Evolutionary conservation across 2,113 vertebrate species (phyloP), one percentile per base, ranked within the genome.

Genomic region (Bufo gargarizans): DNA sequence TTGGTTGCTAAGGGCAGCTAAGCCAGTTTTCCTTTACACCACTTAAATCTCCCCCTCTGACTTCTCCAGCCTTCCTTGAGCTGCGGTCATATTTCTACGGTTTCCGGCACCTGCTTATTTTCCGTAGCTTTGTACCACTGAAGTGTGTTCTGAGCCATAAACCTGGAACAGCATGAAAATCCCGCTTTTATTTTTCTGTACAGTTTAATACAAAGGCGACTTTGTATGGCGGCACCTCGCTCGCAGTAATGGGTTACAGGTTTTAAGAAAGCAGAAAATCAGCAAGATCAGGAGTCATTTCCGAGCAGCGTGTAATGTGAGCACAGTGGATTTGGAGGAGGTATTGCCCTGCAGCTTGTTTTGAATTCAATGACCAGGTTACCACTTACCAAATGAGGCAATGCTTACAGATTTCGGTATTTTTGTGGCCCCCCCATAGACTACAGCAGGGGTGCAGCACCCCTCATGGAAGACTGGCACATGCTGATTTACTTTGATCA

Each of bases 171-270:
- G 49, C 63, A 22, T 79, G 77, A 20, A 45, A 79, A 76, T 14
- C 49, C 76, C 16, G 65, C 77, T n/a, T 81, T 81, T 45, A 33
- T 65, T 17, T 77, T 61, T 61, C 33, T 58, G 77, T 19, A 67
- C 8, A 56, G 53, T 43, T 45, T n/a, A 58, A 19, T 59, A 81
- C 63, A 72, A 87, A 59, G 71, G 53, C 20, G 77, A 80, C 77
- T 81, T 81, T 87, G 86, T 77, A 47, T 77, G 0, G 43, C 43
- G 50, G 63, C 49, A 56, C n/a, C 22, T 71, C 50, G 3, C 63
- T 50, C 20, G 4, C 80, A 56, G 58, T 87, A 87, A 81, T 72
- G 50, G 49, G 19, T 80, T 69, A 59, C 86, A 81, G 63, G 86
- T 69, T 87, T 87, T 59, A 72, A 72, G 63, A 82, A 33, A 65